Evolutionary conservation across 2,113 vertebrate genomes (phyloP), one percentile per base, ranked within the genome.

Genomic region (Melanostigma gelatinosum): DNA sequence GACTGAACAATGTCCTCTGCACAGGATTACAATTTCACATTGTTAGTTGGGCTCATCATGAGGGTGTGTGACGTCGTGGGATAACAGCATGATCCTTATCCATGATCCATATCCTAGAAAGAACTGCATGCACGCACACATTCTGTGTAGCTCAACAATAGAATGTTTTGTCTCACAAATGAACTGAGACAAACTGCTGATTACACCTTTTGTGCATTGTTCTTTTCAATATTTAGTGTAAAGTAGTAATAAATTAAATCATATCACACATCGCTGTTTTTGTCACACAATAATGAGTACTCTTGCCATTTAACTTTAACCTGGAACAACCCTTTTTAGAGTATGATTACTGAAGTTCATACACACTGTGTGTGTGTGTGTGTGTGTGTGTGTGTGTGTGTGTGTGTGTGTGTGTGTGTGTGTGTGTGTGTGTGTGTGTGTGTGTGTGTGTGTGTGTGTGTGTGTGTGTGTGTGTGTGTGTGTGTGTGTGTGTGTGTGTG

Each of bases 11-110:
- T 42, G 48, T 2, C 22, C 29, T 80, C 48, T 79, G 34, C 22
- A 55, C 72, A 65, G 77, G 38, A 42, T 77, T 67, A n/a, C 15
- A 76, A 18, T 82, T 57, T 74, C 55, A 52, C 75, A 57, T 42
- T 50, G n/a, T 82, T n/a, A n/a, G 34, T 24, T 32, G 32, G 22
- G 52, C 64, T 78, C 75, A 46, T 89, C 77, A 63, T 67, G 80
- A 73, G 58, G 61, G 4, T 34, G 10, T 60, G 58, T 64, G 68
- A 34, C 38, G 55, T 76, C 70, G 66, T 78, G 65, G 81, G 73
- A 67, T 24, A 58, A 54, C 62, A 78, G 55, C 10, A 20, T 9
- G 6, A 42, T 20, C n/a, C n/a, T n/a, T n/a, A n/a, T n/a, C n/a
- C n/a, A n/a, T n/a, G n/a, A n/a, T n/a, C n/a, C n/a, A n/a, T 78